Base-by-base conservation (phyloP, 2,888 invertebrate species). In the Melipona beecheii region DNA sequence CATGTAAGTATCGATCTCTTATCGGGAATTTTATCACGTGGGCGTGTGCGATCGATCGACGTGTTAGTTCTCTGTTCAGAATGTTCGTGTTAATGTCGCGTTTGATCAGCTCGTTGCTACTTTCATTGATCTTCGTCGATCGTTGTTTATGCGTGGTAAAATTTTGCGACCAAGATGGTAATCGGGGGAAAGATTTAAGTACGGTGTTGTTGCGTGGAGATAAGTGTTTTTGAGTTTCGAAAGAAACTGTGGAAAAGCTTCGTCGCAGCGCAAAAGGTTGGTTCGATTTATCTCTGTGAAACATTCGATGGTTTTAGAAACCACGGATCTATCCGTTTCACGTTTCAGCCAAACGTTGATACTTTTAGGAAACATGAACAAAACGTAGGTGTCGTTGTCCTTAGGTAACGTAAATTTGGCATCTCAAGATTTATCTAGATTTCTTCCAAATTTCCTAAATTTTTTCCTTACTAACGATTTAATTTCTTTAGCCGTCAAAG, bases 1-100 rank as follows among this genome's bases (percentile, higher is more conserved):
- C 82, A 93, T 93, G 92, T 93, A 78, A 92, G 92, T 56, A 24
- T 21, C 43, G 13, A 43, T 43, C 43, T 15, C 27, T 80, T 85
- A 83, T 84, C 81, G 2, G 9, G 2, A 1, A 11, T 52, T 52
- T 83, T 83, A 78, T 84, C 78, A 17, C 36, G 62, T 11, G 71
- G 66, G 62, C 66, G 73, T 49, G 58, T 31, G 24, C 21, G 56
- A 24, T 21, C 17, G 24, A 52, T 43, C 31, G 49, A 64, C 50
- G 50, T 24, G 56, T 4, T 6, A 3, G n/a, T 9, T 1, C 19
- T 21, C 4, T 0, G 21, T 4, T 21, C 15, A 4, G 15, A 15
- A 6, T 31, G 31, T 54, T n/a, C 17, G 49, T 0, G 24, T n/a
- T n/a, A 19, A 66, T 1, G n/a, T 56, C 36, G 3, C 31, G 2